Base-by-base conservation (phyloP, 2,888 invertebrate genomes). In the Heteropelma amictum region DNA sequence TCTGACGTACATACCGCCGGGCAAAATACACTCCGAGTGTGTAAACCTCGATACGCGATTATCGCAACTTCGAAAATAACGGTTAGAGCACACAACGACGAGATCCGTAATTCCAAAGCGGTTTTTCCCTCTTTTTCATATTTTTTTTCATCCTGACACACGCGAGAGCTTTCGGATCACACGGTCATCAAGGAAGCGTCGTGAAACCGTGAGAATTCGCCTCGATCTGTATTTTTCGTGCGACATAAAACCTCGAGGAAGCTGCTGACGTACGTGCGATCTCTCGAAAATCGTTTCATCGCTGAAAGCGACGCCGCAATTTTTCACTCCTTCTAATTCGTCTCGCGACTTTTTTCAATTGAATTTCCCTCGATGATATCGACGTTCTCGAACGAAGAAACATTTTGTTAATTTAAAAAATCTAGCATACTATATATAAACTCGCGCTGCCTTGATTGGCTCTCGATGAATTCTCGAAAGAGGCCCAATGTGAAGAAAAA, bases 371-470 rank as follows among this genome's bases (percentile, higher is more conserved):
- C 7, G 10, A 33, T 40, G 33, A n/a, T 35, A 10, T 35, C 35
- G n/a, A 35, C n/a, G 35, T 3, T n/a, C n/a, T n/a, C n/a, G n/a
- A n/a, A n/a, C n/a, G n/a, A n/a, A n/a, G n/a, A n/a, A n/a, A 40
- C 47, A 72, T 81, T 79, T 80, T 54, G 49, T 47, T 42, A 80
- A 79, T 76, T 60, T 53, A 78, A 73, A 80, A 76, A 68, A 47
- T 51, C 33, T 10, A 63, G 54, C 40, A n/a, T n/a, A n/a, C n/a
- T n/a, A n/a, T n/a, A n/a, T n/a, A n/a, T n/a, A n/a, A n/a, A n/a
- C n/a, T n/a, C n/a, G n/a, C 73, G 76, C 68, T 76, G 77, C 77
- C 74, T 70, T n/a, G n/a, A n/a, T 67, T 68, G 76, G 72, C 77
- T 61, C 42, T 26, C 12, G 26, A 17, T 19, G 47, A 54, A 63